A percentile compares a stretch with the other conserved stretches of the same genome.
Conservation (phyloP, 2,888 invertebrate species). For the Mamestra brassicae region DNA sequence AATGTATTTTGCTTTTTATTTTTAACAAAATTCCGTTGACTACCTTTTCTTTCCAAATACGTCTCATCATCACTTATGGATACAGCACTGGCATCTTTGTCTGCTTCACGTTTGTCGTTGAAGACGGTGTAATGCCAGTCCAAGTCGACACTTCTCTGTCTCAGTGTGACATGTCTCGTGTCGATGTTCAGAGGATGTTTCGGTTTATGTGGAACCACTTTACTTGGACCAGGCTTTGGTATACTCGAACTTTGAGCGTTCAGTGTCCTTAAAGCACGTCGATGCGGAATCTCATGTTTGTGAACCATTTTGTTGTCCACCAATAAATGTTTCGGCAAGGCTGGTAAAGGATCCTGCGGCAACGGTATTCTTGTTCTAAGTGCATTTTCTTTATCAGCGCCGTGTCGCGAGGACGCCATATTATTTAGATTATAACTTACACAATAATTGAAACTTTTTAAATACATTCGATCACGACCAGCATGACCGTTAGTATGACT, state of each 20-base stretch:
- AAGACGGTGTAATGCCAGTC: constrained; percentile 77
- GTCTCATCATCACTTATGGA: constrained; percentile 73
- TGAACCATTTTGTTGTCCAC: constrained; percentile 55
- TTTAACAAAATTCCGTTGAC: constrained; percentile 47
- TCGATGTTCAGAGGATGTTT: constrained; percentile 65
- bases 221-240: constrained; percentile 53
- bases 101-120: constrained; percentile 65
- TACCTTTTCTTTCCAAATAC: constrained; percentile 39
- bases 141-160: constrained; percentile 69
- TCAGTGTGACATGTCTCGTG: constrained; percentile 74
- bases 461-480: constrained; percentile 74
- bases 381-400: constrained; percentile 78
- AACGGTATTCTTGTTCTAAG: constrained; percentile 79
- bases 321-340: constrained; percentile 75
- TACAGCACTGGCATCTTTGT: constrained; percentile 63
- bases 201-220: constrained; percentile 40
- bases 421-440: constrained; percentile 19
- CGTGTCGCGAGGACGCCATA: constrained; percentile 68
- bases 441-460: constrained; percentile 35
- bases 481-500: constrained; percentile 73
- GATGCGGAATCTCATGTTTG: constrained; percentile 39
- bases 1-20: constrained; percentile 62
- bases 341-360: constrained; percentile 77
- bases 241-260: constrained; percentile 58
- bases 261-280: constrained; percentile 77